Conservation (phyloP, 2,797 vertebrate genomes). For the Chaetophractus vellerosus region DNA sequence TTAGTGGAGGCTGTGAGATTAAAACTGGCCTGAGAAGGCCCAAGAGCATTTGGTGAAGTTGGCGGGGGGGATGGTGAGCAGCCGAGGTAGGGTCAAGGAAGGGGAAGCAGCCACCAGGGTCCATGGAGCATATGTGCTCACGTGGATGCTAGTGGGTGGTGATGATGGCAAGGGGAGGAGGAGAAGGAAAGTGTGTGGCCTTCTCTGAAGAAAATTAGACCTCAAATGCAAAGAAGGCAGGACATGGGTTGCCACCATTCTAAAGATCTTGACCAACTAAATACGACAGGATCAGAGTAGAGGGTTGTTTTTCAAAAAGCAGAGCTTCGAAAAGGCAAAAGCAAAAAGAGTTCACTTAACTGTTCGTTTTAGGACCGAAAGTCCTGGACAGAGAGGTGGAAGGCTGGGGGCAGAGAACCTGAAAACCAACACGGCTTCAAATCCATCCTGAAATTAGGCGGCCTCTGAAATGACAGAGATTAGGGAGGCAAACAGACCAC, state of each 20-base stretch:
- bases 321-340: slow-evolving; percentile 41
- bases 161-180: neutral
- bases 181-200: neutral
- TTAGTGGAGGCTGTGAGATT: neutral
- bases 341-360: neutral
- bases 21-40: neutral
- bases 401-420: neutral
- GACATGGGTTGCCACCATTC: neutral
- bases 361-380: slow-evolving; percentile 9
- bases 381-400: neutral
- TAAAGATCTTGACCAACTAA: slow-evolving; percentile 3
- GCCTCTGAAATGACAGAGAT: slow-evolving; percentile 43
- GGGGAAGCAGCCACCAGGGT: neutral
- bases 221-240: slow-evolving; percentile 1
- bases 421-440: slow-evolving; percentile 54
- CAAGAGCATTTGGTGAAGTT: neutral
- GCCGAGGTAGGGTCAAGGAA: neutral
- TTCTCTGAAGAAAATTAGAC: slow-evolving; percentile 4
- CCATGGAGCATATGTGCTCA: neutral
- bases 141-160: neutral
- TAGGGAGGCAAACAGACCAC: neutral
- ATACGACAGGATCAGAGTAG: slow-evolving; percentile 8
- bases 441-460: slow-evolving; percentile 24
- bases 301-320: slow-evolving; percentile 33
- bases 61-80: neutral